Evolutionary conservation across 2,113 vertebrate genomes (phyloP).

Genomic region (Labrus mixtus): DNA sequence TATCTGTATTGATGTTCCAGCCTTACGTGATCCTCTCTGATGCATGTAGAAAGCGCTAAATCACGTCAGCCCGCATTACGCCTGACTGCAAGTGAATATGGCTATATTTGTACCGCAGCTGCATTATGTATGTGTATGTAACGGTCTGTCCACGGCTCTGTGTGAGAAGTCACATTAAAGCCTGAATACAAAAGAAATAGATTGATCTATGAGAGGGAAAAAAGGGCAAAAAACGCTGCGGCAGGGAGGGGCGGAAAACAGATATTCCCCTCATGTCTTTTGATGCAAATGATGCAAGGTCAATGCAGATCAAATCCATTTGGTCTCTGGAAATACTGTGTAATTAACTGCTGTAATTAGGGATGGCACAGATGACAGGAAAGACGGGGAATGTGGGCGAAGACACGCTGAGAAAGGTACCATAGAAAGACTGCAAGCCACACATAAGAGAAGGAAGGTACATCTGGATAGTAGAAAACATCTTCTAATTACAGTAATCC

Average conservation of each 20-base stretch:
- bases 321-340: constrained; percentile 60
- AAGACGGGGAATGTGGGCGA: constrained; percentile 24
- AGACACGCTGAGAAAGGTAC: neutral
- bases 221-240: neutral
- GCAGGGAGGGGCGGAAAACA: neutral
- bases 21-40: constrained; percentile 12
- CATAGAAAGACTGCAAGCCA: neutral
- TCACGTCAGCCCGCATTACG: constrained; percentile 36
- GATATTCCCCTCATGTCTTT: constrained; percentile 24
- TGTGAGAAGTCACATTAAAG: neutral
- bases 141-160: neutral
- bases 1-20: constrained; percentile 50
- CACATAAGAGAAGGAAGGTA: neutral
- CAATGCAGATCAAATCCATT: constrained; percentile 70
- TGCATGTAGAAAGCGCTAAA: constrained; percentile 32
- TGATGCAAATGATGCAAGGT: constrained; percentile 39
- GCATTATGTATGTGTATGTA: constrained; percentile 23
- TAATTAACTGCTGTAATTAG: constrained; percentile 72
- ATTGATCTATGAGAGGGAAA: neutral
- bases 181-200: constrained; percentile 5
- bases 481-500: constrained; percentile 2
- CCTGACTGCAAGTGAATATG: constrained; percentile 14
- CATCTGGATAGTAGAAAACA: neutral
- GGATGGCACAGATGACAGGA: constrained; percentile 48
- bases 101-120: constrained; percentile 33